phyloP scores from a whole-genome alignment of 1,140 invertebrate species.

The Aphelinus certus region DNA sequence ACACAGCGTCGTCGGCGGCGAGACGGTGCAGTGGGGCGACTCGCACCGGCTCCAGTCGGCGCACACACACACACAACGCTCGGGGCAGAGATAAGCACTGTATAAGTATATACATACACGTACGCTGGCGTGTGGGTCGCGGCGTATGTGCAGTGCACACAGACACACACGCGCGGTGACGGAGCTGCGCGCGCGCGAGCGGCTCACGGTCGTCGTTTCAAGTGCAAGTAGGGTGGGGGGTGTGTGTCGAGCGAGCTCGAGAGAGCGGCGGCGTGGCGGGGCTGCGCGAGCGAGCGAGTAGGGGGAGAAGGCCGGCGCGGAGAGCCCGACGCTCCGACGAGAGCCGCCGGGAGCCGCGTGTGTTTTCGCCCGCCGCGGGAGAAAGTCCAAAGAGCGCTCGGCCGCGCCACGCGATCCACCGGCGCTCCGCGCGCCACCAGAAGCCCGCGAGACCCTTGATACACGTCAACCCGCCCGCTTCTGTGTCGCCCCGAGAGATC shows the following conservation, averaged over 20 bases:
- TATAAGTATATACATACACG: too few relatives aligned
- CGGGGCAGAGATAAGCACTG: too few relatives aligned
- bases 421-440: conserved; percentile 21
- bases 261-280: background rate
- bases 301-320: conserved; percentile 20
- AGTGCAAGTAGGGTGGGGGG: background rate
- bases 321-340: background rate
- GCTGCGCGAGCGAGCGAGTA: background rate
- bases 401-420: conserved; percentile 45
- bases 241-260: background rate
- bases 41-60: too few relatives aligned
- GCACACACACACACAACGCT: too few relatives aligned
- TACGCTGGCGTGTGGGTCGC: too few relatives aligned
- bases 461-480: background rate
- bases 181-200: background rate
- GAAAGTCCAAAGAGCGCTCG: conserved; percentile 46
- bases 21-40: too few relatives aligned
- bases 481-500: too few relatives aligned
- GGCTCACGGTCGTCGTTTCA: background rate
- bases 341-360: conserved; percentile 35
- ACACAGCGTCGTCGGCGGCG: too few relatives aligned
- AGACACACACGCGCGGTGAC: too few relatives aligned
- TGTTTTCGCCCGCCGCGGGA: too few relatives aligned
- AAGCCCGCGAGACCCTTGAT: background rate
- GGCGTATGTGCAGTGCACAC: too few relatives aligned